A percentile compares a stretch with the other conserved stretches of the same genome.
These are phyloP conservation scores for Sebastes umbrosus DNA, from an alignment of 2,797 vertebrate genomes.

Conservation along the genomic window DNA sequence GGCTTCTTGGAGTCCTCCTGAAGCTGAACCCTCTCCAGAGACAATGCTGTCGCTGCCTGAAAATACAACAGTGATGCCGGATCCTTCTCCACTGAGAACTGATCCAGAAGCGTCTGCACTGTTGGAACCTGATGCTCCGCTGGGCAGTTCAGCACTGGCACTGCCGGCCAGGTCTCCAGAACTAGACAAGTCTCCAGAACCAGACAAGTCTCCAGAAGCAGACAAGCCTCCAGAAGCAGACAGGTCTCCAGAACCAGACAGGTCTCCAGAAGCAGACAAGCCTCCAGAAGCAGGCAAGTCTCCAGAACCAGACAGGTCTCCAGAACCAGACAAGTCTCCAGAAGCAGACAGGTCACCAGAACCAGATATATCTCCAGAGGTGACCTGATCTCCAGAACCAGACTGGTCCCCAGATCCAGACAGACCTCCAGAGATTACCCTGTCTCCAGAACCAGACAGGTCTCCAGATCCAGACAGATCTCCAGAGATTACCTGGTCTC, in stretches of 20 bases:
- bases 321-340: background rate
- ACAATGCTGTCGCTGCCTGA: conserved; percentile 39
- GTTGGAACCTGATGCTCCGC: conserved; percentile 38
- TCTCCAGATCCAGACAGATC: conserved; percentile 7
- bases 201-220: background rate
- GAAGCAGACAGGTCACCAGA: background rate
- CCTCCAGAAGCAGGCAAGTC: background rate
- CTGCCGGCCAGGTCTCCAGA: conserved; percentile 32
- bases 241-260: background rate
- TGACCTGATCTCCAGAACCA: background rate
- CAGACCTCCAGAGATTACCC: background rate
- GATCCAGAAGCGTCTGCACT: conserved; percentile 67
- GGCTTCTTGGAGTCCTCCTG: conserved; percentile 72
- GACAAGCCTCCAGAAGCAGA: background rate
- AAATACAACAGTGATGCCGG: conserved; percentile 64
- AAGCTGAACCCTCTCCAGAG: conserved; percentile 62
- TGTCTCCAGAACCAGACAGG: conserved; percentile 9
- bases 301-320: background rate
- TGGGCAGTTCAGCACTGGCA: conserved; percentile 22
- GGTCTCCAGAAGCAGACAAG: background rate
- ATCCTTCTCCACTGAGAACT: conserved; percentile 63
- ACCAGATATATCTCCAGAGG: background rate
- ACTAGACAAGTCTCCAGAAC: background rate
- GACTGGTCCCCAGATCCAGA: conserved; percentile 4
- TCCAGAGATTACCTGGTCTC: background rate